Conservation (phyloP, 2,797 vertebrate genomes). For the Gallinago stenura region DNA sequence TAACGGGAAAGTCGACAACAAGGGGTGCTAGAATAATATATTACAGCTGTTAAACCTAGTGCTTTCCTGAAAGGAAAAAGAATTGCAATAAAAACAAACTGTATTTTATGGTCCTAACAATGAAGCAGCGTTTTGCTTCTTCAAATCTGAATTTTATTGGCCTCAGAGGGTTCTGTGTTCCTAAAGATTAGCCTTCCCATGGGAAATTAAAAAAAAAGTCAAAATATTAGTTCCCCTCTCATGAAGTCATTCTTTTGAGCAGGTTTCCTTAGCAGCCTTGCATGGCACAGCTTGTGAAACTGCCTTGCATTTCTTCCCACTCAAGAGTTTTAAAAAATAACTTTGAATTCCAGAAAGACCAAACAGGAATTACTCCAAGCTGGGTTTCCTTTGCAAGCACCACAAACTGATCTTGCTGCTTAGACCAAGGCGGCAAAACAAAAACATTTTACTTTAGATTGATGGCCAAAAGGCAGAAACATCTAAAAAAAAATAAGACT, state of each 20-base stretch:
- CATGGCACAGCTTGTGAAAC: slow-evolving; percentile 57
- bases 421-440: slow-evolving; percentile 40
- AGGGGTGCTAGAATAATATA: slow-evolving; percentile 76
- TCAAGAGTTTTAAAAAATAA: slow-evolving; percentile 52
- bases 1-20: slow-evolving; percentile 80
- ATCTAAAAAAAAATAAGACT: slow-evolving; percentile 47
- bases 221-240: slow-evolving; percentile 62
- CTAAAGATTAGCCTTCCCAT: slow-evolving; percentile 81
- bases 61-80: slow-evolving; percentile 83
- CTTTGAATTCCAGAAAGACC: slow-evolving; percentile 72
- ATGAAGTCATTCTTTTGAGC: slow-evolving; percentile 74
- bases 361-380: slow-evolving; percentile 80
- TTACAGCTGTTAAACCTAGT: slow-evolving; percentile 70
- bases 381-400: slow-evolving; percentile 69
- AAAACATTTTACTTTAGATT: slow-evolving; percentile 38
- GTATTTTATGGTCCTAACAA: slow-evolving; percentile 73
- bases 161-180: slow-evolving; percentile 78
- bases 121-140: slow-evolving; percentile 75
- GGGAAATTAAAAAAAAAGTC: slow-evolving; percentile 64
- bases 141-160: slow-evolving; percentile 68
- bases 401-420: slow-evolving; percentile 41
- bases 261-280: slow-evolving; percentile 62
- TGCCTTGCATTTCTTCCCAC: slow-evolving; percentile 41
- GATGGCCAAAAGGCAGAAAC: slow-evolving; percentile 52
- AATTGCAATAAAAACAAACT: slow-evolving; percentile 80